phyloP scores from a whole-genome alignment of 2,888 invertebrate species.

The Endomychus coccineus region DNA sequence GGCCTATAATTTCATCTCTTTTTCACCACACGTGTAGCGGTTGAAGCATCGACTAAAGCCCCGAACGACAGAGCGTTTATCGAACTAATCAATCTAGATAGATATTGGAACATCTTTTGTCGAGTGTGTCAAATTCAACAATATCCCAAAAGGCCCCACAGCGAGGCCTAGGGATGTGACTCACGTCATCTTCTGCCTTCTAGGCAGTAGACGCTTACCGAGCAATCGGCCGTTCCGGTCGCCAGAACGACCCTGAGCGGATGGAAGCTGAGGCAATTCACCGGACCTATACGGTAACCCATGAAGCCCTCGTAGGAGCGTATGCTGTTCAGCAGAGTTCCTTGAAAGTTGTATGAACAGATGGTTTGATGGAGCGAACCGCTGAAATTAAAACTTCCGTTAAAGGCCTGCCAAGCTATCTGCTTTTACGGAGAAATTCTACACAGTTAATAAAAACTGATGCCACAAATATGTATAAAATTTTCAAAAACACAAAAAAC shows the following conservation, averaged over 20 bases:
- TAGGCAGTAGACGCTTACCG: conserved; percentile 72
- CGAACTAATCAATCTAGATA: too few species aligned
- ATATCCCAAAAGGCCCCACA: conserved; percentile 35
- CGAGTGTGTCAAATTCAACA: too few species aligned
- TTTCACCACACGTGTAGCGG: too few species aligned
- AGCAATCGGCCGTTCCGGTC: conserved; percentile 79
- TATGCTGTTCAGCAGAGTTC: conserved; percentile 67
- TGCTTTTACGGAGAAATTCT: too few species aligned
- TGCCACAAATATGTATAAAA: neutral
- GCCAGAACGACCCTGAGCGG: conserved; percentile 78
- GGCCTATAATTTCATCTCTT: too few species aligned
- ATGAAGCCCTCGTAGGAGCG: conserved; percentile 90
- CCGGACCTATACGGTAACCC: conserved; percentile 77
- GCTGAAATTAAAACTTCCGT: too few species aligned
- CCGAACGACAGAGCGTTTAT: too few species aligned
- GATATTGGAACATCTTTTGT: too few species aligned
- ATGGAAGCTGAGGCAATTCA: conserved; percentile 85
- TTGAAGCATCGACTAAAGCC: too few species aligned
- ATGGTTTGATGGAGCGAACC: conserved; percentile 74
- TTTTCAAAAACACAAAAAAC: conserved; percentile 3
- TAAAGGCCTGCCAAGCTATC: too few species aligned
- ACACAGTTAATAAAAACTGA: too few species aligned
- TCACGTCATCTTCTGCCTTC: conserved; percentile 63
- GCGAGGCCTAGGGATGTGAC: conserved; percentile 45
- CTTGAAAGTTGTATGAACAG: conserved; percentile 66